A percentile compares a stretch with the other conserved stretches of the same genome.
Conservation (phyloP, 2,113 vertebrate species). For the Sminthopsis crassicaudata region DNA sequence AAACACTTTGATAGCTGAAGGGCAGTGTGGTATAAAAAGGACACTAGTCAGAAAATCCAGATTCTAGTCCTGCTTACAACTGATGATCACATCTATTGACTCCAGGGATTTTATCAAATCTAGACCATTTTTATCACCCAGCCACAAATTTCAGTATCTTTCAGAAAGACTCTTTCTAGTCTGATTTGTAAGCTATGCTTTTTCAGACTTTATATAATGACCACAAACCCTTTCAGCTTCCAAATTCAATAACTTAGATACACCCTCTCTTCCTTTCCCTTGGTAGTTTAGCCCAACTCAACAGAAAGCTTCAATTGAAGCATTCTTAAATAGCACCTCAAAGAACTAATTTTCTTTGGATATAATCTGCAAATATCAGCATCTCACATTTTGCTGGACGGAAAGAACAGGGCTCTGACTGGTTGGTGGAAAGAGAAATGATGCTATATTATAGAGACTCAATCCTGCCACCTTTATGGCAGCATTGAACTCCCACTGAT, state of each 20-base stretch:
- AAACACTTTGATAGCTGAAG: not conserved
- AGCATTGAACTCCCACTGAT: not conserved
- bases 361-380: not conserved
- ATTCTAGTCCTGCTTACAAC: not conserved
- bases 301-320: constrained; percentile 10
- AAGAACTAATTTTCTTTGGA: constrained; percentile 45
- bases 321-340: not conserved
- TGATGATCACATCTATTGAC: constrained; percentile 18
- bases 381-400: not conserved
- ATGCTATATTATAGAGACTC: not conserved
- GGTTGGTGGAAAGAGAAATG: not conserved
- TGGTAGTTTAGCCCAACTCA: constrained; percentile 13
- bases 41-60: not conserved
- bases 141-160: not conserved
- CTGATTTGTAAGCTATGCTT: not conserved
- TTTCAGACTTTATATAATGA: constrained; percentile 28
- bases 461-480: not conserved
- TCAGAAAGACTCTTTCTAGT: not conserved
- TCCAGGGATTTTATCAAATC: not conserved
- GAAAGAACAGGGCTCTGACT: not conserved
- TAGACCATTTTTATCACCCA: constrained; percentile 19
- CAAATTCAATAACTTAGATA: not conserved
- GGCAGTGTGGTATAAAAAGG: not conserved
- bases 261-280: not conserved
- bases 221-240: not conserved